phyloP scores from a whole-genome alignment of 2,888 invertebrate genomes.

The Sabellastarte sp. region DNA sequence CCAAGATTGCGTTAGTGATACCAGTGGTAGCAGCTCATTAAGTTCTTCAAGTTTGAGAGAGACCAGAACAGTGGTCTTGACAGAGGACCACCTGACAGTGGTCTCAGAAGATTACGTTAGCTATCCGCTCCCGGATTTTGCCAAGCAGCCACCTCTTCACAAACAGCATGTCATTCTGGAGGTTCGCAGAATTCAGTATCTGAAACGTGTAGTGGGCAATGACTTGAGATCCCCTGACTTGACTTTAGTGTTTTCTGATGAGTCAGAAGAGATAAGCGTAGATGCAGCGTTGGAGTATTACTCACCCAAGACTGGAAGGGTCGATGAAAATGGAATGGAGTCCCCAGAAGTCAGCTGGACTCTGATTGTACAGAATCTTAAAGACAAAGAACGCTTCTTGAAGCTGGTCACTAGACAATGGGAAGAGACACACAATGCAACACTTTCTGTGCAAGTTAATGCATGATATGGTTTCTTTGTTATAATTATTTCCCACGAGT shows the following conservation, averaged over 20 bases:
- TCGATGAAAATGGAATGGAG: neutral
- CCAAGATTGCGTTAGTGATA: neutral
- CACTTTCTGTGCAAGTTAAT: constrained; percentile 17
- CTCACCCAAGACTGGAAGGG: constrained; percentile 26
- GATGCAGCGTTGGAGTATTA: constrained; percentile 48
- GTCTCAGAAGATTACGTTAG: constrained; percentile 50
- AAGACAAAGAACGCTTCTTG: constrained; percentile 45
- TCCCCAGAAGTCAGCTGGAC: constrained; percentile 38
- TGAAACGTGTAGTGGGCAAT: constrained; percentile 40
- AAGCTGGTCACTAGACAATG: constrained; percentile 46
- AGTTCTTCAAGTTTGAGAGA: neutral
- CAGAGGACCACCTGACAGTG: constrained; percentile 46
- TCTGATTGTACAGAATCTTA: constrained; percentile 41
- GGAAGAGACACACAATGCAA: constrained; percentile 38
- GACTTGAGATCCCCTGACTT: constrained; percentile 36
- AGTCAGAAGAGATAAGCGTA: constrained; percentile 48
- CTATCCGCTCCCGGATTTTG: constrained; percentile 56
- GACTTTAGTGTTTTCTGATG: constrained; percentile 49
- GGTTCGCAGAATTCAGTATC: constrained; percentile 41
- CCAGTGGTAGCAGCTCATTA: neutral
- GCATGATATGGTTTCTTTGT: neutral
- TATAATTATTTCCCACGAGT: no score
- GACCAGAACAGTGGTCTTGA: constrained; percentile 45
- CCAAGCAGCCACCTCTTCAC: constrained; percentile 45
- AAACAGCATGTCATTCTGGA: constrained; percentile 44